These are phyloP conservation scores for Lophius piscatorius DNA, from an alignment of 2,113 vertebrate genomes.

Conservation along the genomic window DNA sequence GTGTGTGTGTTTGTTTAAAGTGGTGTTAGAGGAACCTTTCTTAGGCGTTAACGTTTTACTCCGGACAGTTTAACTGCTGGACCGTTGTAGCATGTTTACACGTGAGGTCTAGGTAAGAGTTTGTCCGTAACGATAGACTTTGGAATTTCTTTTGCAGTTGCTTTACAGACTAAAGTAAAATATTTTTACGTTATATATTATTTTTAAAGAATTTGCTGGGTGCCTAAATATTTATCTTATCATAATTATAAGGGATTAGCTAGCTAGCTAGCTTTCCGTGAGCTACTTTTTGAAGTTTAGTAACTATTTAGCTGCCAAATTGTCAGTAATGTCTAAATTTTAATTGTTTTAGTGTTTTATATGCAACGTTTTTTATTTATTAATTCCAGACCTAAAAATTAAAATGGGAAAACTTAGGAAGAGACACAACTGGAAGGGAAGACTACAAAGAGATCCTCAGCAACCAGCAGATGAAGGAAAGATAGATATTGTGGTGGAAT, in stretches of 20 bases:
- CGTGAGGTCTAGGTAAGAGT: conserved; percentile 55
- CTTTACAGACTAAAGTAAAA: neutral
- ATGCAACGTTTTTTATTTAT: neutral
- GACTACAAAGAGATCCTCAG: conserved; percentile 62
- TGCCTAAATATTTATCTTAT: conserved; percentile 1
- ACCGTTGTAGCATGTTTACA: conserved; percentile 62
- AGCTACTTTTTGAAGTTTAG: too few relatives aligned
- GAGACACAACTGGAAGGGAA: conserved; percentile 88
- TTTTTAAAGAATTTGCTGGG: neutral
- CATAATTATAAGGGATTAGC: too few relatives aligned
- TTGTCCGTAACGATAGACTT: neutral
- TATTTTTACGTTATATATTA: neutral
- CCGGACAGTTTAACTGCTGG: conserved; percentile 43
- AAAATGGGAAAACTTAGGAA: conserved; percentile 87
- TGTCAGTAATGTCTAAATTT: too few relatives aligned
- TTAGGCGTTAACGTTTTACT: conserved; percentile 62
- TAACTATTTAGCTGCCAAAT: too few relatives aligned
- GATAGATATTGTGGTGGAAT: conserved; percentile 70
- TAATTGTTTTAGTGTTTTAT: neutral
- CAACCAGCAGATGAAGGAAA: conserved; percentile 29
- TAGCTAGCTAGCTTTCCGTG: too few relatives aligned
- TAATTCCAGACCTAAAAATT: neutral
- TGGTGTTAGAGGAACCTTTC: neutral
- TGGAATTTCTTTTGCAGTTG: neutral
- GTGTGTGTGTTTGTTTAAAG: too few relatives aligned